Evolutionary conservation across 2,113 vertebrate species (phyloP), one percentile per base, ranked within the genome.

Genomic region (Varanus komodoensis): DNA sequence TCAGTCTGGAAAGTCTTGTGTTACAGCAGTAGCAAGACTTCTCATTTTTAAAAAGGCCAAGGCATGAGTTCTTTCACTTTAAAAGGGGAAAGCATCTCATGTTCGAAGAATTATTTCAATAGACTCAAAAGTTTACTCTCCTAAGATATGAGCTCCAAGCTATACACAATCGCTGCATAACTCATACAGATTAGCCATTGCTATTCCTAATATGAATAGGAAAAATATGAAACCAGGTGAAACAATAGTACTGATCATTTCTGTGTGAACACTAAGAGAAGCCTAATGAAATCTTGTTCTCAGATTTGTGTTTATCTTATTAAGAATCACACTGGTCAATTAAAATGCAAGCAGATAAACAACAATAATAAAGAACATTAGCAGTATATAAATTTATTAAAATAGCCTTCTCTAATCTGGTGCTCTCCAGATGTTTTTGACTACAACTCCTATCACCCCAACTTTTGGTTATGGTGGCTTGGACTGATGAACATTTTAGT

Each of bases 251-350:
- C 1, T 78, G 69, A 69, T 50, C 54, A 81, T 6, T 38, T 50
- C 48, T 54, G 61, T 54, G 48, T 89, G 93, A 92, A 11, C 89
- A 92, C 32, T 0, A 4, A 3, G 61, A 92, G 67, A 84, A 91
- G 61, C 61, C 87, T 89, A 73, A 32, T 89, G 77, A 92, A 92
- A 87, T 61, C 74, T 19, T 3, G 54, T 73, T 89, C 25, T 61
- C 77, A 77, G 29, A 73, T 87, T 52, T 0, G 0, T 0, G 3
- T 75, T 50, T 0, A 0, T 82, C 79, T 88, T 84, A 93, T 90
- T 75, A 69, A 44, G 80, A 88, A 92, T 15, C 4, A 0, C 23
- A n/a, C 21, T 0, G 32, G 84, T 15, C n/a, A 12, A 74, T n/a
- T n/a, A 64, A 64, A 71, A 77, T 32, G 1, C 44, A 50, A 23